Conservation (phyloP, 2,797 vertebrate genomes). For the Tamandua tetradactyla region DNA sequence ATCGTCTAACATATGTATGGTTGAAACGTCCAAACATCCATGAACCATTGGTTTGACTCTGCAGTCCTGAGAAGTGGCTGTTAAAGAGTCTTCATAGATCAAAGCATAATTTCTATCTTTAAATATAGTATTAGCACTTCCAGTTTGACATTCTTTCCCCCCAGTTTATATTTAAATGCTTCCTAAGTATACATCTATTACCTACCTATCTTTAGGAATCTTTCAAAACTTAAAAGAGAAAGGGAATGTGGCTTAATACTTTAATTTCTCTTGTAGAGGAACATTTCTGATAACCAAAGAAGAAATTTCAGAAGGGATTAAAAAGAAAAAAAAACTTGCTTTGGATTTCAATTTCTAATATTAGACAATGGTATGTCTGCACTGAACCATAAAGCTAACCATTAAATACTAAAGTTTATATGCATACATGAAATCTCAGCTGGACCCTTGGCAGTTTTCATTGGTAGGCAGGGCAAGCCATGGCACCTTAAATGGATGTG, state of each 20-base stretch:
- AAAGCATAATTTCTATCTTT: slow-evolving; percentile 71
- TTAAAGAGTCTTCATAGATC: slow-evolving; percentile 71
- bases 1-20: background rate
- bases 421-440: background rate
- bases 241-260: background rate
- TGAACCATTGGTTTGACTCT: slow-evolving; percentile 35
- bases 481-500: background rate
- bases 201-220: background rate
- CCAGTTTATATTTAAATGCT: background rate
- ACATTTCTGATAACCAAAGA: background rate
- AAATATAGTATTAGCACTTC: background rate
- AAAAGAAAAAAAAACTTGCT: background rate
- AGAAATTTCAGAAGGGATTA: background rate
- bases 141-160: slow-evolving; percentile 33
- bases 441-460: background rate
- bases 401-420: background rate
- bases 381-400: background rate
- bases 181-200: background rate
- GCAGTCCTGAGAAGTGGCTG: slow-evolving; percentile 43
- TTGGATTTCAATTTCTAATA: background rate
- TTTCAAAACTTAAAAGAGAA: slow-evolving; percentile 42
- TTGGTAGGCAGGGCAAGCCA: background rate
- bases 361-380: background rate
- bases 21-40: slow-evolving; percentile 7
- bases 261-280: background rate